Percentiles rank a stretch among this genome's conserved stretches.
Evolutionary conservation across 1,140 invertebrate genomes (phyloP).

Genomic region (Drosophila equinoxialis): DNA sequence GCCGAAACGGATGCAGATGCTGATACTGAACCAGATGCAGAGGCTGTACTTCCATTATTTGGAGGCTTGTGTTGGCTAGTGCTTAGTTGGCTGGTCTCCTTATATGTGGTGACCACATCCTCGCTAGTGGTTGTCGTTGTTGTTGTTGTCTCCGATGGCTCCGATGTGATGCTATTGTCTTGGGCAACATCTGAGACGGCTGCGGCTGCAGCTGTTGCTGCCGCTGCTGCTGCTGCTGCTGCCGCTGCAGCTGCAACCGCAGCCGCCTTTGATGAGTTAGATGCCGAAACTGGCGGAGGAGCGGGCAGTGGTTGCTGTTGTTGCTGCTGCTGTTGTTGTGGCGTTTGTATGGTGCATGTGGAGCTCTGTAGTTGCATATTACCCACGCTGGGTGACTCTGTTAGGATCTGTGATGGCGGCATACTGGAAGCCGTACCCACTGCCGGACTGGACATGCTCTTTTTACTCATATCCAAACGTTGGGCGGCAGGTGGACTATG

Average conservation of each 20-base stretch:
- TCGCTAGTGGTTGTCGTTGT: constrained; percentile 82
- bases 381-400: constrained; percentile 80
- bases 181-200: constrained; percentile 65
- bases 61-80: constrained; percentile 51
- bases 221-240: too few species aligned
- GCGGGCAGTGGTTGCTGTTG: constrained; percentile 52
- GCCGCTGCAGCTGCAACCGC: constrained; percentile 17
- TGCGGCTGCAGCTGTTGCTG: constrained; percentile 3
- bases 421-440: constrained; percentile 52
- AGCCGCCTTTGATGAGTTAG: constrained; percentile 18
- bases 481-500: constrained; percentile 71
- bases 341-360: constrained; percentile 76
- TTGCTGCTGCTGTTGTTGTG: constrained; percentile 66
- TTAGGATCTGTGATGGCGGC: constrained; percentile 53
- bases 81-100: constrained; percentile 74
- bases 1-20: constrained; percentile 40
- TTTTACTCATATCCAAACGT: constrained; percentile 76
- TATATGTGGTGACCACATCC: constrained; percentile 81
- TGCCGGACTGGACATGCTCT: constrained; percentile 81
- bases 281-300: constrained; percentile 36
- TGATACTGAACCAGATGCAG: constrained; percentile 32
- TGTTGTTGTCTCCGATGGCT: constrained; percentile 81
- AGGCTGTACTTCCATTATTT: constrained; percentile 61
- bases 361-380: constrained; percentile 69
- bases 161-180: constrained; percentile 81